These are phyloP conservation scores for Calcarius lapponicus DNA, from an alignment of 2,797 vertebrate genomes.

Conservation along the genomic window DNA sequence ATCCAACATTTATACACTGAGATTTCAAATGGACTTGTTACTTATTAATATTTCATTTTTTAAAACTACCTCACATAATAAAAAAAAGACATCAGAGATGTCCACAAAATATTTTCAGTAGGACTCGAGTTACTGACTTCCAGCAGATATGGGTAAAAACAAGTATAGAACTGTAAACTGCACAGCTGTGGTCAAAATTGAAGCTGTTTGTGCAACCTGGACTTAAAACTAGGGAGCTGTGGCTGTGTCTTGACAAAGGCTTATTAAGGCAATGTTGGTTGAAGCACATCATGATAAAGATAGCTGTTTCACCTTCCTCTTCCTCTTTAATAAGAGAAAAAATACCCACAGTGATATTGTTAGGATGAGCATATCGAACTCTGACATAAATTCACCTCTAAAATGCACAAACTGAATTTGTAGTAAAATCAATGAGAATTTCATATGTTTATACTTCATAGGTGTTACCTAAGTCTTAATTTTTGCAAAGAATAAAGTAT, in stretches of 20 bases:
- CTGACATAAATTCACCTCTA: not conserved
- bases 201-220: not conserved
- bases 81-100: not conserved
- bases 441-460: not conserved
- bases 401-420: not conserved
- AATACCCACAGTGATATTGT: accelerated
- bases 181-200: not conserved
- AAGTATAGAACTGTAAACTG: not conserved
- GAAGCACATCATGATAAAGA: not conserved
- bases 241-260: not conserved
- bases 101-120: not conserved
- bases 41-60: not conserved
- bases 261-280: not conserved
- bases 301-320: not conserved
- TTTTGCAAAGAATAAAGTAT: not conserved
- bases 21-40: not conserved
- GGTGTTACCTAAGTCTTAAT: not conserved
- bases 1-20: not conserved
- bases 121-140: not conserved
- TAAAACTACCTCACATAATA: not conserved
- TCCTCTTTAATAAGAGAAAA: not conserved
- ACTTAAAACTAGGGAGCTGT: not conserved
- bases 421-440: not conserved
- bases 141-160: not conserved
- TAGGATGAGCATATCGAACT: not conserved